A percentile compares a stretch with the other conserved stretches of the same genome.
These are phyloP conservation scores for Psittacula cyanocephala DNA, from an alignment of 2,113 vertebrate genomes.

Conservation along the genomic window DNA sequence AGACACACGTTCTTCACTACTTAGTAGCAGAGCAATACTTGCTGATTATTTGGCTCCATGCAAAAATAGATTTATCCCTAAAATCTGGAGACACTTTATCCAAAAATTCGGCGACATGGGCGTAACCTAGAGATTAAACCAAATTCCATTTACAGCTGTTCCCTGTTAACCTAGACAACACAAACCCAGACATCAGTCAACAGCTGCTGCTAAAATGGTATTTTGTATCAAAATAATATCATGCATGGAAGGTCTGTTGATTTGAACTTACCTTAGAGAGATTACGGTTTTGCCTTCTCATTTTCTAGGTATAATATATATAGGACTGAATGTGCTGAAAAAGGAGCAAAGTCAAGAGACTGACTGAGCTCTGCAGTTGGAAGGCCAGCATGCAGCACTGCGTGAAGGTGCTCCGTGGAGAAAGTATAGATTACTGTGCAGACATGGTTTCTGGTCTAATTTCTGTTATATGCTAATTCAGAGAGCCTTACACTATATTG, in stretches of 20 bases:
- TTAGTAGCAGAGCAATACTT: background rate
- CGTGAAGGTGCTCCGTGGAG: accelerated
- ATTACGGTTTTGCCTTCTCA: background rate
- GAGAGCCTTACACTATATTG: background rate
- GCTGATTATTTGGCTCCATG: accelerated
- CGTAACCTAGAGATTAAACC: background rate
- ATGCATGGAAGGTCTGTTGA: background rate
- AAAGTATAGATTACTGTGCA: background rate
- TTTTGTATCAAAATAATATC: background rate
- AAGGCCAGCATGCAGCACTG: background rate
- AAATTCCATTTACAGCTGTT: background rate
- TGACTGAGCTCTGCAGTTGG: background rate
- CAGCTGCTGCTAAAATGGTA: background rate
- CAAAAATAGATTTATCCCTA: background rate
- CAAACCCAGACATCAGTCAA: background rate
- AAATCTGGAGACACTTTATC: accelerated
- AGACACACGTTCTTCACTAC: background rate
- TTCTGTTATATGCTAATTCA: background rate
- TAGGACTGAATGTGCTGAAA: background rate
- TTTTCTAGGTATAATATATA: too few species aligned
- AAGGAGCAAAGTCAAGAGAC: background rate
- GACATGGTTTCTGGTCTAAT: background rate
- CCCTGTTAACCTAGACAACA: background rate
- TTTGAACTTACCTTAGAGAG: background rate
- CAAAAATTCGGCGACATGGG: background rate